Base-by-base conservation (phyloP, 2,797 vertebrate genomes). In the Adrianichthys oophorus region DNA sequence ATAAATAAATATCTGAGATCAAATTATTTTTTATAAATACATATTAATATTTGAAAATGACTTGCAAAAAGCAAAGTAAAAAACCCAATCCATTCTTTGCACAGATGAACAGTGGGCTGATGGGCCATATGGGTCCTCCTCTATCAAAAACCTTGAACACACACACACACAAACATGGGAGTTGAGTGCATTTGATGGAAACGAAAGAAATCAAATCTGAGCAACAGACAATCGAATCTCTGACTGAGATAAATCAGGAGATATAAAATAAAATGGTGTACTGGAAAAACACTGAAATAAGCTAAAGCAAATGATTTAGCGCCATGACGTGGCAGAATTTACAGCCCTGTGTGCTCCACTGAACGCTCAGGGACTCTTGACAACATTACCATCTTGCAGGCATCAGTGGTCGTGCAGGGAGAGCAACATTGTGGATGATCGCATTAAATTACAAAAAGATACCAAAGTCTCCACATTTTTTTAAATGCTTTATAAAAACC, bases 51-150 rank as follows among this genome's bases (percentile, higher is more conserved):
- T 46, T 23, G 4, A 47, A 62, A 59, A 15, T 12, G 7, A 48
- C 57, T 59, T 32, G 0, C 32, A n/a, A 51, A 17, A 46, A 12
- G 53, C 37, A 13, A 14, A 47, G 37, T 16, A 16, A 48, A 41
- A 21, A 59, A 7, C 49, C 15, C 4, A 18, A 17, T 55, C 47
- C 48, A 57, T 18, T 52, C 15, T 64, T 59, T 71, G 59, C 52
- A 66, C 79, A 80, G 74, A 76, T 52, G 68, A 73, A 56, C 23
- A 48, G 80, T 85, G 71, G 74, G 82, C 75, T 14, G 78, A 59
- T 13, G 6, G 56, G 55, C 74, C 66, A 66, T 57, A 53, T 59
- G 69, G 48, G 41, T 52, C 49, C 17, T 18, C 15, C 26, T 61
- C 73, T 57, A 48, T 72, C 48, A 61, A 74, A 52, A 65, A 42